phyloP scores from a whole-genome alignment of 2,113 vertebrate genomes.

The Barbus barbus region DNA sequence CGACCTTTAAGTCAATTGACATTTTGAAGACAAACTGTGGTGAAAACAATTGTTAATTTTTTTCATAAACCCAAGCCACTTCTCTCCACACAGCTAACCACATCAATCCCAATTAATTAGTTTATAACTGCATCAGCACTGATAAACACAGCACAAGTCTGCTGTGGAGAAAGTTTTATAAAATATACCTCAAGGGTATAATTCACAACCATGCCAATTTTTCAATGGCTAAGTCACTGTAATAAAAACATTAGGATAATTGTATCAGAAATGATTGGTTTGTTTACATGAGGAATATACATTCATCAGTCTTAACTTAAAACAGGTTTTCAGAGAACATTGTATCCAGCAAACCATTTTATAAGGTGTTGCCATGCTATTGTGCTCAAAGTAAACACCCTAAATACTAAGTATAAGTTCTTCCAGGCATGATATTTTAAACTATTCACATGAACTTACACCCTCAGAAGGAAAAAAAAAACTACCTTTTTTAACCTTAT shows the following conservation, averaged over 20 bases:
- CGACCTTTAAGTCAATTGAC: background rate
- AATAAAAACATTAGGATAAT: background rate
- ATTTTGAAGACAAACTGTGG: background rate
- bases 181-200: background rate
- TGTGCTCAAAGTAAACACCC: background rate
- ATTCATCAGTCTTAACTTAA: background rate
- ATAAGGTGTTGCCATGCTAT: background rate
- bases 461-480: too few relatives aligned
- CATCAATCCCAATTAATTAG: background rate
- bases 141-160: slow-evolving; percentile 19
- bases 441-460: too few relatives aligned
- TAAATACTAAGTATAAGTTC: too few relatives aligned
- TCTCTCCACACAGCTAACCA: background rate
- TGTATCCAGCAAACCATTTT: background rate
- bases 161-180: background rate
- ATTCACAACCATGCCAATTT: background rate
- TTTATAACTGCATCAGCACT: background rate
- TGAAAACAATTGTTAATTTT: background rate
- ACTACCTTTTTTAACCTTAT: too few relatives aligned
- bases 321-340: background rate
- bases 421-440: too few relatives aligned
- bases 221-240: background rate
- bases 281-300: background rate
- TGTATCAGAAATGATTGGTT: background rate
- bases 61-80: background rate